Base-by-base conservation (phyloP, 2,797 vertebrate species). In the Thamnophis elegans region DNA sequence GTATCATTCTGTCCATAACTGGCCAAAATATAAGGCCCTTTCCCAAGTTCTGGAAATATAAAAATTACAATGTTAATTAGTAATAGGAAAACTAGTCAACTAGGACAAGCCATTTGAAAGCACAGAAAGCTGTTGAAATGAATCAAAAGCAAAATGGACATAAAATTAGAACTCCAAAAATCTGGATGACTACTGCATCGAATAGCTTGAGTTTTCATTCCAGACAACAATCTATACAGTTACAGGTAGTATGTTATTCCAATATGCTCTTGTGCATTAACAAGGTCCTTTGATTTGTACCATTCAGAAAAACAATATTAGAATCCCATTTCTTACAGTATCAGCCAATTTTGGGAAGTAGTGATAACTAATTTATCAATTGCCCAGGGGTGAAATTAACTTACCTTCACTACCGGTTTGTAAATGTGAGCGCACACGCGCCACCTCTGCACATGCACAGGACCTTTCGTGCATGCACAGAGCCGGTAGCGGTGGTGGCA, bases 21-120 rank as follows among this genome's bases (percentile, higher is more conserved):
- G 95, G 98, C 97, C 96, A 99, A 96, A 94, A 99, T 98, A 95
- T 98, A 99, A 28, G 99, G 99, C 91, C 99, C 99, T 96, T 99
- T 98, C 87, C 99, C 99, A 94, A 99, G 97, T 94, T 98, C 99
- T 99, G 96, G 86, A 95, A 55, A 87, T 94, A 91, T 12, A 73
- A 56, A 95, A 78, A 91, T 86, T 51, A 90, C 2, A 90, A 94
- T 94, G 93, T 82, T 87, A 16, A 91, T 85, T n/a, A 0, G 55
- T n/a, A 87, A 51, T 36, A 87, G 10, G 26, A 59, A 87, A 93
- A 78, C 3, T 16, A 90, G 54, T 47, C 36, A 47, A 16, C 13
- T 20, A 68, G 12, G 28, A 25, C 22, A 62, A 93, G 88, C 42
- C 1, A 0, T 0, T 92, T 11, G 14, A 25, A 47, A 55, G 4